Evolutionary conservation across 1,140 invertebrate species (phyloP).

Genomic region (Thaumatotibia leucotreta): DNA sequence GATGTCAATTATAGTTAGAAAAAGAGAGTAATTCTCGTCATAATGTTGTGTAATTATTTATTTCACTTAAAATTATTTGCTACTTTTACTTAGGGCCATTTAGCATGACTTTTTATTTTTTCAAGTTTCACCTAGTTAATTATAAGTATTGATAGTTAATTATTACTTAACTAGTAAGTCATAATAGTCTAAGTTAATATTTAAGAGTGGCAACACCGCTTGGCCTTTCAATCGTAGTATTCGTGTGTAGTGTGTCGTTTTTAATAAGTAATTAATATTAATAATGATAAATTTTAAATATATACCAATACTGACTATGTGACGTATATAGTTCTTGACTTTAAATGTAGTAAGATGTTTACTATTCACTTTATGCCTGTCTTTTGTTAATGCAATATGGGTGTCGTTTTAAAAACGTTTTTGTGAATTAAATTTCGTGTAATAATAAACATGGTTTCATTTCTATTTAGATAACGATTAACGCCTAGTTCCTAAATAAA

Average conservation of each 20-base stretch:
- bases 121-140: conserved; percentile 20
- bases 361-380: conserved; percentile 67
- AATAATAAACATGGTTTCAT: conserved; percentile 62
- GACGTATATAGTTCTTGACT: conserved; percentile 43
- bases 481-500: too few relatives aligned
- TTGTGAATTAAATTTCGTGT: conserved; percentile 70
- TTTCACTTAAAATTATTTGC: conserved; percentile 38
- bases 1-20: conserved; percentile 69
- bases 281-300: conserved; percentile 29
- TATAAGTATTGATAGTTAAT: conserved; percentile 36
- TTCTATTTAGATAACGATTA: too few relatives aligned
- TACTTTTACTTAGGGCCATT: conserved; percentile 33
- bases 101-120: conserved; percentile 17
- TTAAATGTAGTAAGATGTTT: conserved; percentile 47
- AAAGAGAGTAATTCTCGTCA: conserved; percentile 43
- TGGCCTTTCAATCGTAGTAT: conserved; percentile 73
- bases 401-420: conserved; percentile 74
- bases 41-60: conserved; percentile 50
- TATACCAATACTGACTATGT: conserved; percentile 52
- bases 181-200: conserved; percentile 37
- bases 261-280: conserved; percentile 51
- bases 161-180: conserved; percentile 48
- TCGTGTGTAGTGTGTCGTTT: conserved; percentile 44
- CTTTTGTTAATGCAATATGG: conserved; percentile 68
- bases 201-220: conserved; percentile 69